Conservation (phyloP, 1,140 invertebrate species). For the Zophobas atratus region DNA sequence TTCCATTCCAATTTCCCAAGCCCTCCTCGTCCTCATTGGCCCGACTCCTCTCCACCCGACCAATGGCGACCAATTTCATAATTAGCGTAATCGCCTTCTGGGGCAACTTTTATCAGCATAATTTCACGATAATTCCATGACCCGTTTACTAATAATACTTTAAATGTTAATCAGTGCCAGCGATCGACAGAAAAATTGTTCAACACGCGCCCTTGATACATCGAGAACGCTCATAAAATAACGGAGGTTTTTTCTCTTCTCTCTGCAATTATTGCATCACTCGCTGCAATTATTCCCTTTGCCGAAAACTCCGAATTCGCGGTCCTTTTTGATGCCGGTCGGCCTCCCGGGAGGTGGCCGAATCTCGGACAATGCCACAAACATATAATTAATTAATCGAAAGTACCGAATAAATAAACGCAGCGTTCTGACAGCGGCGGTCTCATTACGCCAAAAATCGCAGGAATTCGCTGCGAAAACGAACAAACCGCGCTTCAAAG, state of each 20-base stretch:
- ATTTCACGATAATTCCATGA: conserved; percentile 48
- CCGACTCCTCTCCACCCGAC: not conserved
- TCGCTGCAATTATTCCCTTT: conserved; percentile 8
- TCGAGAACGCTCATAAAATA: conserved; percentile 21
- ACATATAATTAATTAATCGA: conserved; percentile 29
- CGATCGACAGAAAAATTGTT: conserved; percentile 26
- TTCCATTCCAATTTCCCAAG: not conserved
- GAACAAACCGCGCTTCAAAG: too few relatives aligned
- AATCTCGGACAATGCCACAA: conserved; percentile 16
- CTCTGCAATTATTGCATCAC: too few relatives aligned
- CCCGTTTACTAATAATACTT: conserved; percentile 43
- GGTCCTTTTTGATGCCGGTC: conserved; percentile 1
- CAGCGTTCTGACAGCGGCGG: not conserved
- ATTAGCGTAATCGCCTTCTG: conserved; percentile 32
- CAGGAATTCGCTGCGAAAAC: not conserved
- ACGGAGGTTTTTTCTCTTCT: not conserved
- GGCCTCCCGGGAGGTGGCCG: conserved; percentile 6
- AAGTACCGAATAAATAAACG: not conserved
- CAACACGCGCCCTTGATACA: conserved; percentile 27
- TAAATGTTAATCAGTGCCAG: conserved; percentile 38
- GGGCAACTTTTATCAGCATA: conserved; percentile 40
- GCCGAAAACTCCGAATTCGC: conserved; percentile 12
- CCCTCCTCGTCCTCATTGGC: not conserved
- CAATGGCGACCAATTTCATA: not conserved
- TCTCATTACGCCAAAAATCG: not conserved